Conservation (phyloP, 2,888 invertebrate species). For the Torymus tubicola region DNA sequence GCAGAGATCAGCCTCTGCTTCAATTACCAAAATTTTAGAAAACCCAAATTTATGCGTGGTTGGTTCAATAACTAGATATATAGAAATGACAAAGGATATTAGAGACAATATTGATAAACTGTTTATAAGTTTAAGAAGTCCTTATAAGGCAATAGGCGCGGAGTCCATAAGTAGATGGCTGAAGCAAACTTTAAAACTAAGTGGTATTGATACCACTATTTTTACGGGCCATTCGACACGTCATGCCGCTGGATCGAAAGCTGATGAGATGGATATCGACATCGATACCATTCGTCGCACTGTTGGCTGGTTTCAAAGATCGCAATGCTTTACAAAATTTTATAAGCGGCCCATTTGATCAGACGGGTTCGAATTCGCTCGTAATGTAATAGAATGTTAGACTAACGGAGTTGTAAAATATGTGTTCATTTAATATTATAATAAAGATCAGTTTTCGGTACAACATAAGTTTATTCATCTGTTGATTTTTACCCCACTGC, state of each 20-base stretch:
- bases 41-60: slow-evolving; percentile 6
- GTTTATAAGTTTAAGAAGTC: slow-evolving; percentile 4
- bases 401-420: not conserved
- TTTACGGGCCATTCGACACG: not conserved
- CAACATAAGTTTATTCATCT: not conserved
- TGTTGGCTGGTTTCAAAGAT: slow-evolving; percentile 2
- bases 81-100: not conserved
- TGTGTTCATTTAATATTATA: not conserved
- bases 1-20: slow-evolving; percentile 38
- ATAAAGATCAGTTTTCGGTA: not conserved
- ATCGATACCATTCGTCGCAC: slow-evolving; percentile 13
- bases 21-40: slow-evolving; percentile 36
- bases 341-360: too few species aligned
- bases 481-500: not conserved
- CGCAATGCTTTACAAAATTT: too few species aligned
- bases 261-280: slow-evolving; percentile 9
- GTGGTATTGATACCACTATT: not conserved
- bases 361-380: too few species aligned
- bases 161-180: not conserved
- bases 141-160: slow-evolving; percentile 6
- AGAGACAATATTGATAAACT: not conserved
- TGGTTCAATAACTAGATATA: too few species aligned
- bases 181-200: not conserved
- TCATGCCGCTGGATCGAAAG: not conserved
- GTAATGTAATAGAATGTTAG: too few species aligned